These are phyloP conservation scores for Ephestia elutella DNA, from an alignment of 1,140 invertebrate species.

Conservation along the genomic window DNA sequence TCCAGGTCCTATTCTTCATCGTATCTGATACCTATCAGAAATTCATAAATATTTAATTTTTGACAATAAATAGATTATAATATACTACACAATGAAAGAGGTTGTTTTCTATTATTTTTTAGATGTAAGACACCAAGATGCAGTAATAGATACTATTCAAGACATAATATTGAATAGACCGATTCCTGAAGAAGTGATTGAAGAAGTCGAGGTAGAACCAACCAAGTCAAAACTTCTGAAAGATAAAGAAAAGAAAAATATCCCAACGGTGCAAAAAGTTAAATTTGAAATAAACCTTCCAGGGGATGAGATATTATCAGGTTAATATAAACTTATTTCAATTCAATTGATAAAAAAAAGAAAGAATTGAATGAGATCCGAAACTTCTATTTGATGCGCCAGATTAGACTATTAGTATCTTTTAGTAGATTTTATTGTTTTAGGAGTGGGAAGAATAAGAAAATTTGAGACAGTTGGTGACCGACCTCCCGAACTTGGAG, in stretches of 20 bases:
- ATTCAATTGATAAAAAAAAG: no score
- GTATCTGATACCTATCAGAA: no score
- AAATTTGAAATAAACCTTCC: conserved; percentile 38
- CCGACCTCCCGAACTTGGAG: conserved; percentile 33
- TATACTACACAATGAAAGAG: no score
- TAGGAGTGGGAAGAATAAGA: conserved; percentile 46
- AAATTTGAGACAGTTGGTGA: conserved; percentile 39
- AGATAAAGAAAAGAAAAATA: conserved; percentile 30
- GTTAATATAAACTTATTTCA: neutral
- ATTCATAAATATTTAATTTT: no score
- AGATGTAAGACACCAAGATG: conserved; percentile 46
- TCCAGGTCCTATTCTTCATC: no score
- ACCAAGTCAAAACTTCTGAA: conserved; percentile 26
- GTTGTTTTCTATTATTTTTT: neutral
- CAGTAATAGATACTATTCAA: conserved; percentile 29
- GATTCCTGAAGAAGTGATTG: conserved; percentile 13
- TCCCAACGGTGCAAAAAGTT: conserved; percentile 17
- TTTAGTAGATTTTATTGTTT: no score
- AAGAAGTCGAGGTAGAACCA: conserved; percentile 10
- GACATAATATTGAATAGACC: conserved; percentile 26
- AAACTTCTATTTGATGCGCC: no score
- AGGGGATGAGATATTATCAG: conserved; percentile 30
- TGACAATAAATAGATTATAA: no score
- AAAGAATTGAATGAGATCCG: neutral
- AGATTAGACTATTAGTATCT: no score